Conservation (phyloP, 1,140 invertebrate genomes). For the Calliphora vicina region DNA sequence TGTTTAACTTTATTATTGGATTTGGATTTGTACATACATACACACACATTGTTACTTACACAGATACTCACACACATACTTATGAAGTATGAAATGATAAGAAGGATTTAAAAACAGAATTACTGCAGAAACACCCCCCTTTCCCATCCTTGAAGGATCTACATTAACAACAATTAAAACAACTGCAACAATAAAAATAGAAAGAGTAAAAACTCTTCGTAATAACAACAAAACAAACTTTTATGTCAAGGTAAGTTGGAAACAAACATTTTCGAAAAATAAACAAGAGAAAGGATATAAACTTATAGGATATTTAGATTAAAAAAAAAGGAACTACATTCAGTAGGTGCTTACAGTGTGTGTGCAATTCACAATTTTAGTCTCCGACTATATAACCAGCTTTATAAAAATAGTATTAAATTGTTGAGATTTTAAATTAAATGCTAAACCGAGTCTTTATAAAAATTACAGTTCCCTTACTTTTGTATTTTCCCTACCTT, state of each 20-base stretch:
- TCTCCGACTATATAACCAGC: no score
- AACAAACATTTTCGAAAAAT: not conserved
- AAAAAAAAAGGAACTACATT: not conserved
- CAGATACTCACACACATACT: not conserved
- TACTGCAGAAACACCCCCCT: not conserved
- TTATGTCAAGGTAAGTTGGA: slow-evolving; percentile 5
- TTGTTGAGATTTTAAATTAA: no score
- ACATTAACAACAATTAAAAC: not conserved
- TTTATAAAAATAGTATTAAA: no score
- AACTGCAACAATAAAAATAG: not conserved
- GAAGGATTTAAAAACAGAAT: not conserved
- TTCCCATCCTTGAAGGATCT: not conserved
- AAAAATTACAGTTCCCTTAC: no score
- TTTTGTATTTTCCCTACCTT: no score
- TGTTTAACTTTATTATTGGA: slow-evolving; percentile 6
- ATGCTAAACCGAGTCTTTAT: no score
- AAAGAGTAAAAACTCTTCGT: not conserved
- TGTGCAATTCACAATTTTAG: no score
- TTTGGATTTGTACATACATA: not conserved
- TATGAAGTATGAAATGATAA: not conserved
- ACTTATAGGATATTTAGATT: not conserved
- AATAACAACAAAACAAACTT: not conserved
- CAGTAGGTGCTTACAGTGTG: no score
- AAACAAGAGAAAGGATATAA: not conserved
- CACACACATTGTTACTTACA: no score